Conservation (phyloP, 2,797 vertebrate genomes). For the Dipus sagitta region DNA sequence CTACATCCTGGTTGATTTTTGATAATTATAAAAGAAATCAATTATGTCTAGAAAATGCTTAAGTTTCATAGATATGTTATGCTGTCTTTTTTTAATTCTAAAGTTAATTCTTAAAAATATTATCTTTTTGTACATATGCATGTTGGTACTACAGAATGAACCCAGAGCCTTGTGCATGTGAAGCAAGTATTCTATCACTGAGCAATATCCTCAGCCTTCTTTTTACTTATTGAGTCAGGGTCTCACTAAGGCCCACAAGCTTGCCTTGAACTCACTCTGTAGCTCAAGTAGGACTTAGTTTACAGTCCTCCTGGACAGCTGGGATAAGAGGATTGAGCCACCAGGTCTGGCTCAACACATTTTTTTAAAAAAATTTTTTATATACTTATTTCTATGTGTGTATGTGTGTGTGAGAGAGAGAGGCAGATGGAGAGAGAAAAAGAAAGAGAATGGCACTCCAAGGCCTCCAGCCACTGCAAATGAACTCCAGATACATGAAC, state of each 20-base stretch:
- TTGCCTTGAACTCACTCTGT: not conserved
- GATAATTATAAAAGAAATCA: conserved; percentile 48
- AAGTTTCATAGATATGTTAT: conserved; percentile 10
- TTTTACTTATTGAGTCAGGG: not conserved
- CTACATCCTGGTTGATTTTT: conserved; percentile 24
- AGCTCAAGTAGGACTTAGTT: not conserved
- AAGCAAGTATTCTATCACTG: not conserved
- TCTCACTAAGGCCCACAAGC: not conserved
- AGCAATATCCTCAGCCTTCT: not conserved
- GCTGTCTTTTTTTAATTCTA: conserved; percentile 48
- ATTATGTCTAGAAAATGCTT: conserved; percentile 54
- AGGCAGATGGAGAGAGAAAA: no score
- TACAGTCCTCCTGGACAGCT: not conserved
- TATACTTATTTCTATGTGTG: no score
- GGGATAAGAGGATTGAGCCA: not conserved
- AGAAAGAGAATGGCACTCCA: no score
- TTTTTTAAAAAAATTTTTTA: not conserved
- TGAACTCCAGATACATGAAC: no score
- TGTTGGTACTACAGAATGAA: not conserved
- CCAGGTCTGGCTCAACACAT: conserved; percentile 1
- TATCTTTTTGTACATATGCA: not conserved
- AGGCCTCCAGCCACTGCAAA: no score
- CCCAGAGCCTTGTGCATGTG: not conserved
- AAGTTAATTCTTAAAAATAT: conserved; percentile 62
- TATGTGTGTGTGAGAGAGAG: no score